phyloP scores from a whole-genome alignment of 2,888 invertebrate genomes.

The Craniophora ligustri region DNA sequence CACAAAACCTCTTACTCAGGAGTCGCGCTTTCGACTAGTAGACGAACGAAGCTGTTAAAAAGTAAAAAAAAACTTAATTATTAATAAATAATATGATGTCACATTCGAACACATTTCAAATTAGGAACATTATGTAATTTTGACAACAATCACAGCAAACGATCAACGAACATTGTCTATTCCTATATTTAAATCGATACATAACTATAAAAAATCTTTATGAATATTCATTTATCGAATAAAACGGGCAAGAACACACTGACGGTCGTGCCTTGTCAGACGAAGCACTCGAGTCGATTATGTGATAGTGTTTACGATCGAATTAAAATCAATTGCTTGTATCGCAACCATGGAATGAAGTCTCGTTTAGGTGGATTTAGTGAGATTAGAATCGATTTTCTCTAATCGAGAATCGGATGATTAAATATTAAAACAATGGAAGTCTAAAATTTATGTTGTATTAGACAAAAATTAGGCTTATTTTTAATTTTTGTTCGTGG shows the following conservation, averaged over 20 bases:
- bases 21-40: too few relatives aligned
- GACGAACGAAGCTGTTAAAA: too few relatives aligned
- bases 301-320: conserved; percentile 79
- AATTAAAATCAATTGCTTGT: conserved; percentile 83
- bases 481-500: too few relatives aligned
- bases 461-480: too few relatives aligned
- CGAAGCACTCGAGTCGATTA: conserved; percentile 73
- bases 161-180: conserved; percentile 31
- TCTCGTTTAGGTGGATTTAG: conserved; percentile 62
- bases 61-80: too few relatives aligned
- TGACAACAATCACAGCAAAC: conserved; percentile 3
- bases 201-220: conserved; percentile 40
- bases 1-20: too few relatives aligned
- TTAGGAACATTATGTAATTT: conserved; percentile 16
- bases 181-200: conserved; percentile 42
- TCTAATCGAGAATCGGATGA: conserved; percentile 50
- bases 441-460: neutral
- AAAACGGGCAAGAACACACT: conserved; percentile 46
- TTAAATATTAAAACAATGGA: conserved; percentile 41
- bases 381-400: conserved; percentile 63
- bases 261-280: conserved; percentile 62
- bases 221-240: conserved; percentile 62
- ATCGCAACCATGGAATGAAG: conserved; percentile 56
- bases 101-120: conserved; percentile 7
- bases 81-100: neutral